Conservation (phyloP, 1,140 invertebrate genomes). For the Eufriesea mexicana region DNA sequence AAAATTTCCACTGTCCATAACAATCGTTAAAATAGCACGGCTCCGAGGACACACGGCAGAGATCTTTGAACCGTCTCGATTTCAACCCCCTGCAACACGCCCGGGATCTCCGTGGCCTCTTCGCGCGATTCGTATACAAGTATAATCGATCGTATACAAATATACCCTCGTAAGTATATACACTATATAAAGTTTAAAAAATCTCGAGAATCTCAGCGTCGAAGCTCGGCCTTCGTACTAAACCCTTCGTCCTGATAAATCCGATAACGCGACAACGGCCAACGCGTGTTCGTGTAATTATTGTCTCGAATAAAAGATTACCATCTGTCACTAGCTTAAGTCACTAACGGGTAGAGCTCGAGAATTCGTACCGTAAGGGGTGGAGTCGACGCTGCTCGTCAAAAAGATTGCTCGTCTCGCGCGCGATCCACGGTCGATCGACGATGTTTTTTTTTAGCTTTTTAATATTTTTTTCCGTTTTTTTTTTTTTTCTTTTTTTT, state of each 20-base stretch:
- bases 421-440: conserved; percentile 31
- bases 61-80: background rate
- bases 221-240: background rate
- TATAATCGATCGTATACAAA: conserved; percentile 73
- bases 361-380: background rate
- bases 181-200: conserved; percentile 58
- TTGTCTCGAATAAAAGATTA: conserved; percentile 14
- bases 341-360: background rate
- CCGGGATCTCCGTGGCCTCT: no score
- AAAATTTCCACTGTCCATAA: conserved; percentile 3
- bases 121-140: conserved; percentile 70
- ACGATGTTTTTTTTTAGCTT: background rate
- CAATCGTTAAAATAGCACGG: conserved; percentile 27
- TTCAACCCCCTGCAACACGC: no score
- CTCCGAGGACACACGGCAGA: background rate
- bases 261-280: background rate
- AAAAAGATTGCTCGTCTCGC: conserved; percentile 1
- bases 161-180: conserved; percentile 38
- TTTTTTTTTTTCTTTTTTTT: no score
- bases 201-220: conserved; percentile 12
- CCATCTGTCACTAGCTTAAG: no score
- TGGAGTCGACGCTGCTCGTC: background rate
- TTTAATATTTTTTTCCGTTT: background rate
- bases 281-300: conserved; percentile 10
- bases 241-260: background rate